These are phyloP conservation scores for Gallinago media DNA, from an alignment of 2,113 vertebrate genomes.

Conservation along the genomic window DNA sequence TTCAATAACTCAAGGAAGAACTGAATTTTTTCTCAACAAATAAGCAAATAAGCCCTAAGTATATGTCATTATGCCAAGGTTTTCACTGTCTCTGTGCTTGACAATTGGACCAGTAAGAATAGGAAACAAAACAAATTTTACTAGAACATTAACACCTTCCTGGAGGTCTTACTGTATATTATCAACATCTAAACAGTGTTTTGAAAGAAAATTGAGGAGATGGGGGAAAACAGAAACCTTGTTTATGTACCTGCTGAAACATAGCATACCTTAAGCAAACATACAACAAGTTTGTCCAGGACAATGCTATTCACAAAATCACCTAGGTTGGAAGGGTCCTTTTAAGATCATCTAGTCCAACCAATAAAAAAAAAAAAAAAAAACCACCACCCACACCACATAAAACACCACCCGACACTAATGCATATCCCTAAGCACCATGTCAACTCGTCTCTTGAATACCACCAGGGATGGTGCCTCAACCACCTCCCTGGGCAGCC, in stretches of 20 bases:
- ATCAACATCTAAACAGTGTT: not conserved
- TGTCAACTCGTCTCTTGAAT: no score
- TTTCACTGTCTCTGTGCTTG: not conserved
- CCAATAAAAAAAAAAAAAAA: no score
- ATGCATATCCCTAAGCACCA: no score
- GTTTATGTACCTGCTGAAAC: not conserved
- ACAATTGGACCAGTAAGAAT: not conserved
- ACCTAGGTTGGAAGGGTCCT: no score
- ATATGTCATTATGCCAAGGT: not conserved
- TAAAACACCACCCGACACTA: no score
- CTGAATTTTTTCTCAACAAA: not conserved
- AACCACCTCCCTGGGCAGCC: no score
- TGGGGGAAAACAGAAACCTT: not conserved
- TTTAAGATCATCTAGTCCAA: no score
- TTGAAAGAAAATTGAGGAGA: not conserved
- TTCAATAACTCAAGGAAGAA: not conserved
- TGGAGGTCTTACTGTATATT: not conserved
- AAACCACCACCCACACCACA: no score
- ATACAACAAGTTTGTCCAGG: not conserved
- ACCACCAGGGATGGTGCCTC: no score
- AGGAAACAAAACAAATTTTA: not conserved
- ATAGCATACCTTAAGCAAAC: not conserved
- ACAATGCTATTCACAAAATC: not conserved
- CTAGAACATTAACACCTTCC: not conserved
- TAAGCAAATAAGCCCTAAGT: not conserved